Percentiles rank a stretch among this genome's conserved stretches.
Conservation (phyloP, 2,888 invertebrate species). For the Tetramorium bicarinatum region DNA sequence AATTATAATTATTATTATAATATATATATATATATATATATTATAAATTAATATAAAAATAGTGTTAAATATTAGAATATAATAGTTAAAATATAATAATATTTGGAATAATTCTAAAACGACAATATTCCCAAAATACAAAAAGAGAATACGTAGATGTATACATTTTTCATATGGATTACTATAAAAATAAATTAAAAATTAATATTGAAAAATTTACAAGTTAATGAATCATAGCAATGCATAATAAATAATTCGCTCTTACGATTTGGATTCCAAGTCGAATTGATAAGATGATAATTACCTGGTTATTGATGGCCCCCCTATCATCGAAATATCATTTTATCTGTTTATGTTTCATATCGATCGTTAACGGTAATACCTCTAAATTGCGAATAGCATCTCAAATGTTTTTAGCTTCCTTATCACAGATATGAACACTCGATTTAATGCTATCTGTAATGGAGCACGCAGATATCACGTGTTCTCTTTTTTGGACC, state of each 20-base stretch:
- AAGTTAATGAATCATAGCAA: not conserved
- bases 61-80: not conserved
- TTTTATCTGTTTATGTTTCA: slow-evolving; percentile 19
- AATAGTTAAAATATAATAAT: not conserved
- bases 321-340: not conserved
- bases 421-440: slow-evolving; percentile 19
- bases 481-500: not conserved
- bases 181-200: slow-evolving; percentile 2
- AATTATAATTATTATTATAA: too few relatives aligned
- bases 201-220: not conserved
- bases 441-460: slow-evolving; percentile 18
- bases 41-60: not conserved
- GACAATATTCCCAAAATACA: not conserved
- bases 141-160: not conserved
- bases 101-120: not conserved
- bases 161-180: not conserved
- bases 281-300: not conserved
- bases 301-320: not conserved
- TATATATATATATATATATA: too few relatives aligned
- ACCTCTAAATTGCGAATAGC: not conserved
- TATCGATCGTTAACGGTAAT: not conserved
- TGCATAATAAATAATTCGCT: not conserved
- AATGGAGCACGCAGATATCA: slow-evolving; percentile 8
- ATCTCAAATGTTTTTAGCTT: slow-evolving; percentile 2
- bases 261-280: not conserved